phyloP scores from a whole-genome alignment of 2,888 invertebrate species.

The Andrena chrysosceles region DNA sequence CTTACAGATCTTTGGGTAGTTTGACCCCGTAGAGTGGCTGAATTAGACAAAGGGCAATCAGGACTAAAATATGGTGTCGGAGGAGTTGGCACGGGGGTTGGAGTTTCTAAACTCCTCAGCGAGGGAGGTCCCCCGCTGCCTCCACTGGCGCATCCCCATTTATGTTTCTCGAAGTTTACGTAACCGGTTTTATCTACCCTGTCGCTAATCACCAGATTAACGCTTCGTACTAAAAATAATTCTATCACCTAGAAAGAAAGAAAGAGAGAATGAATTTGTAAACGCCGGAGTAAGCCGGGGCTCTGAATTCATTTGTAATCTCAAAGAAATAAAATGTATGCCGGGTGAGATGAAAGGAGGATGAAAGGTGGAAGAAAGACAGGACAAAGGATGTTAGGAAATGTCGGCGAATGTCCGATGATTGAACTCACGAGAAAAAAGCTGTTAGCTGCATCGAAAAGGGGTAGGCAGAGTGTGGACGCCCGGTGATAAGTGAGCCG shows the following conservation, averaged over 20 bases:
- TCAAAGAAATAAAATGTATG: neutral
- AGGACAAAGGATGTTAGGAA: neutral
- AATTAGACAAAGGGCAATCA: slow-evolving; percentile 83
- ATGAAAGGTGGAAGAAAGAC: neutral
- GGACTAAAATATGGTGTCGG: slow-evolving; percentile 80
- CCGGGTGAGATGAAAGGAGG: too few relatives aligned
- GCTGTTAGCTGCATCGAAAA: slow-evolving; percentile 21
- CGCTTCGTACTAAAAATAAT: slow-evolving; percentile 87
- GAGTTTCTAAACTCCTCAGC: slow-evolving; percentile 82
- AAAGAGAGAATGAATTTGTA: slow-evolving; percentile 13
- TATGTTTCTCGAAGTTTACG: slow-evolving; percentile 76
- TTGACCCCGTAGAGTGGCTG: slow-evolving; percentile 81
- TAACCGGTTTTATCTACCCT: slow-evolving; percentile 78
- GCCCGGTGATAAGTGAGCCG: slow-evolving; percentile 38
- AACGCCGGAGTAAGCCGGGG: neutral
- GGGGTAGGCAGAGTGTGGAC: slow-evolving; percentile 3
- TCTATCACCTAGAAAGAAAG: slow-evolving; percentile 86
- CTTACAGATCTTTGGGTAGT: slow-evolving; percentile 83
- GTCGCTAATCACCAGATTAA: slow-evolving; percentile 87
- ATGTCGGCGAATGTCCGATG: neutral
- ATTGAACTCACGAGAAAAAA: slow-evolving; percentile 32
- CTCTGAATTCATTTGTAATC: neutral
- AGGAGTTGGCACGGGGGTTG: slow-evolving; percentile 80
- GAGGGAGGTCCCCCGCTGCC: slow-evolving; percentile 84
- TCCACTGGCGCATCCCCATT: slow-evolving; percentile 83